A percentile compares a stretch with the other conserved stretches of the same genome.
Evolutionary conservation across 92 coral and sea anemone species (phyloP).

Genomic region (Nematostella vectensis): DNA sequence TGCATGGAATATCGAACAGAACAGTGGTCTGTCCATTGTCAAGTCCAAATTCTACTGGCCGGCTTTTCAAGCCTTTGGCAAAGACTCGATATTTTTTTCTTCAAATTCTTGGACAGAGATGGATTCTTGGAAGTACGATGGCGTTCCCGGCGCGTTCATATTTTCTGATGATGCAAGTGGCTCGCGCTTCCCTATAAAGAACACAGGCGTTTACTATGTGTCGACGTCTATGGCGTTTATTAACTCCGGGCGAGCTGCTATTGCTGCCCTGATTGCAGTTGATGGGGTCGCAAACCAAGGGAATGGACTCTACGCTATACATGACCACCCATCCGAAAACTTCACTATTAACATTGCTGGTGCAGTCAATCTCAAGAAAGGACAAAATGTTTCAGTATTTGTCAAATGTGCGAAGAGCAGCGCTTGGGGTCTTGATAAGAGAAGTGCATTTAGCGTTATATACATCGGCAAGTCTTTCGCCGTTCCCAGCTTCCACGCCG

Average conservation of each 20-base stretch:
- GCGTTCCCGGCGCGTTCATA: slow-evolving; percentile 29
- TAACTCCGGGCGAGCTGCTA: slow-evolving; percentile 4
- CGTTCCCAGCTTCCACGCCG: slow-evolving; percentile 31
- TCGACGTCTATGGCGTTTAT: slow-evolving; percentile 30
- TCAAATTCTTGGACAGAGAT: slow-evolving; percentile 25
- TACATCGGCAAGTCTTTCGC: slow-evolving; percentile 38
- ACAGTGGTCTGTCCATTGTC: slow-evolving; percentile 39
- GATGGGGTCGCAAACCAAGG: slow-evolving; percentile 8
- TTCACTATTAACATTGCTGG: slow-evolving; percentile 48
- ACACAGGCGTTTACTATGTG: slow-evolving; percentile 41
- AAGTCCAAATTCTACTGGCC: slow-evolving; percentile 43
- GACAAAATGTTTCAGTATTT: slow-evolving; percentile 35
- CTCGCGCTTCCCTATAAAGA: slow-evolving; percentile 17
- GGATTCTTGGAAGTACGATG: slow-evolving; percentile 22
- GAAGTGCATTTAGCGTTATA: slow-evolving; percentile 45
- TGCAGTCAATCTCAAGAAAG: slow-evolving; percentile 22
- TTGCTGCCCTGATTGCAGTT: slow-evolving; percentile 31
- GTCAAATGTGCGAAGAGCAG: slow-evolving; percentile 12
- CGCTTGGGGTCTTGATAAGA: slow-evolving; percentile 7
- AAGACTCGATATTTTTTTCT: background rate
- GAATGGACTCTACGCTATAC: slow-evolving; percentile 33
- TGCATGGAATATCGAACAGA: slow-evolving; percentile 26
- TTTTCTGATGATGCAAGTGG: slow-evolving; percentile 9
- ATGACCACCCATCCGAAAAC: slow-evolving; percentile 24
- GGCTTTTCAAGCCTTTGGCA: slow-evolving; percentile 24